These are phyloP conservation scores for Antennarius maculatus DNA, from an alignment of 2,797 vertebrate species.

Conservation along the genomic window DNA sequence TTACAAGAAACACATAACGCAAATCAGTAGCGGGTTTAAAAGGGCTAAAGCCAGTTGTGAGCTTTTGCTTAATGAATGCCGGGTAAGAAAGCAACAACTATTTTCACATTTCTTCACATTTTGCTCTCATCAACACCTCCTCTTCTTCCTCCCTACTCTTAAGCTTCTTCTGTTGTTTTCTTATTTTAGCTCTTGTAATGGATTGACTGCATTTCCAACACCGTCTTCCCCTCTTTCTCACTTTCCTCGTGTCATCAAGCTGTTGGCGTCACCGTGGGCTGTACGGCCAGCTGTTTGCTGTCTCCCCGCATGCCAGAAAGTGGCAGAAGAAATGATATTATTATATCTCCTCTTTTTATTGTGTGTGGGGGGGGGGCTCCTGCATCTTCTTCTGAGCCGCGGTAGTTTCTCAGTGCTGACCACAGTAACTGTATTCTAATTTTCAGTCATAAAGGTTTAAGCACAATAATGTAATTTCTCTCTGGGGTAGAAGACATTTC, in stretches of 20 bases:
- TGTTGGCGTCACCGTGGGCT: slow-evolving; percentile 47
- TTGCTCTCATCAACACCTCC: slow-evolving; percentile 16
- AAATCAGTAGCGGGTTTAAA: slow-evolving; percentile 29
- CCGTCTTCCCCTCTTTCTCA: slow-evolving; percentile 18
- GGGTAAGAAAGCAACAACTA: slow-evolving; percentile 27
- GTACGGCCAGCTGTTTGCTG: slow-evolving; percentile 70
- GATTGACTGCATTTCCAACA: slow-evolving; percentile 20
- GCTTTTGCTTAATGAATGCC: slow-evolving; percentile 16
- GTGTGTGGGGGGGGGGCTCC: slow-evolving; percentile 20
- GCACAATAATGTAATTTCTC: not conserved
- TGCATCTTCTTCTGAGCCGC: slow-evolving; percentile 38
- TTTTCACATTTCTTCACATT: slow-evolving; percentile 16
- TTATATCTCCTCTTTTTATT: slow-evolving; percentile 49
- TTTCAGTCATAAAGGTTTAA: slow-evolving; percentile 21
- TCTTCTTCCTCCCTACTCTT: slow-evolving; percentile 6
- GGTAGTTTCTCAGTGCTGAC: slow-evolving; percentile 45
- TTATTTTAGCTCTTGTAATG: slow-evolving; percentile 38
- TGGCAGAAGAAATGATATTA: slow-evolving; percentile 69
- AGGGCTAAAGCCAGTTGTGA: slow-evolving; percentile 44
- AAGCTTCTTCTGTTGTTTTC: slow-evolving; percentile 20
- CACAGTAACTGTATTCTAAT: slow-evolving; percentile 28
- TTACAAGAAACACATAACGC: slow-evolving; percentile 28
- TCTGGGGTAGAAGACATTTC: not conserved
- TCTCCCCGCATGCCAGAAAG: slow-evolving; percentile 63
- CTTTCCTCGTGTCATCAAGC: slow-evolving; percentile 39